A percentile compares a stretch with the other conserved stretches of the same genome.
Evolutionary conservation across 2,888 invertebrate species (phyloP).

Genomic region (Proisotoma minuta): DNA sequence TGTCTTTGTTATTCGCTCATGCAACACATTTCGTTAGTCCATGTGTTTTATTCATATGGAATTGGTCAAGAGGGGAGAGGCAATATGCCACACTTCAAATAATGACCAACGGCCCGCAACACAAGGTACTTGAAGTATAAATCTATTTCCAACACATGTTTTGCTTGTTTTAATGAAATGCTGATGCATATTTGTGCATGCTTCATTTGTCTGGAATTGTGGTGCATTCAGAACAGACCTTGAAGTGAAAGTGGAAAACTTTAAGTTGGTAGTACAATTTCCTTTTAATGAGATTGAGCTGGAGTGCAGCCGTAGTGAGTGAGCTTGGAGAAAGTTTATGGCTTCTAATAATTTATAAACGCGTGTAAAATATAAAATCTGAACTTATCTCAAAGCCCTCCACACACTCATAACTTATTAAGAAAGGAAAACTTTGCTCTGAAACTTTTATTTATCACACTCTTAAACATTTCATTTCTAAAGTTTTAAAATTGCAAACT

Average conservation of each 20-base stretch:
- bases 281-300: not conserved
- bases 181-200: not conserved
- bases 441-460: not conserved
- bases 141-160: not conserved
- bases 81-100: constrained; percentile 4
- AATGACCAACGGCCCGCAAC: not conserved
- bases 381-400: not conserved
- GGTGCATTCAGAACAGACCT: not conserved
- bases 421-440: not conserved
- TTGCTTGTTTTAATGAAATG: not conserved
- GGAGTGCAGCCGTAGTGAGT: not conserved
- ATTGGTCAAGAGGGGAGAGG: not conserved
- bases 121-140: not conserved
- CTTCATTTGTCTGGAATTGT: not conserved
- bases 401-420: constrained; percentile 2
- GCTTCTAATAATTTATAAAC: not conserved
- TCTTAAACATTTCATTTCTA: not conserved
- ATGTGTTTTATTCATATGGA: not conserved
- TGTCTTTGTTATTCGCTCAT: not conserved
- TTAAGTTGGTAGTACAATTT: not conserved
- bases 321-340: not conserved
- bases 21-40: not conserved
- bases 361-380: not conserved
- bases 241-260: not conserved
- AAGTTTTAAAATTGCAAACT: not conserved